These are phyloP conservation scores for Neelides folsomi DNA, from an alignment of 2,888 invertebrate species.

Conservation along the genomic window DNA sequence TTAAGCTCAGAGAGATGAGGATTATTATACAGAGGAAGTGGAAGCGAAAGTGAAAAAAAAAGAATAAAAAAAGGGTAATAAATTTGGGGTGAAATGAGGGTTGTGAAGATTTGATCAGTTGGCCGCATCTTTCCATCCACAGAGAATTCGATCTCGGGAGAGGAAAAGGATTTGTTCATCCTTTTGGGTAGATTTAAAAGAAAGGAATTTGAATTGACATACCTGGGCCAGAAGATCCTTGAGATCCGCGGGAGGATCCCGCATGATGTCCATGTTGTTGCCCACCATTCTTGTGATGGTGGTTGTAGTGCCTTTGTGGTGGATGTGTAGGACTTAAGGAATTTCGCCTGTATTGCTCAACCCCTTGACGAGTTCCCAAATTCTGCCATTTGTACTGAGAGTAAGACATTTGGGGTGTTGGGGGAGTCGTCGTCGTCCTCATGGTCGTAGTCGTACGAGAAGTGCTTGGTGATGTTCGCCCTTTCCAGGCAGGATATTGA, in stretches of 20 bases:
- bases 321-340: not conserved
- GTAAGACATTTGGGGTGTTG: slow-evolving; percentile 25
- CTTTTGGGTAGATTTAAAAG: too few species aligned
- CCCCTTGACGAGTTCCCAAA: slow-evolving; percentile 28
- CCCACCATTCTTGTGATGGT: slow-evolving; percentile 13
- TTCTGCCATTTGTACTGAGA: slow-evolving; percentile 32
- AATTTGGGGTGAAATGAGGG: too few species aligned
- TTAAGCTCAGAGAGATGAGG: too few species aligned
- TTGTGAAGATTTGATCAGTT: too few species aligned
- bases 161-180: too few species aligned
- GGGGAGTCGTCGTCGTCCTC: slow-evolving; percentile 18
- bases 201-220: too few species aligned
- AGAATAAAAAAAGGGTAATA: too few species aligned
- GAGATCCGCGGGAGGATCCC: not conserved
- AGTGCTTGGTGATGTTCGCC: slow-evolving; percentile 10
- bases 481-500: slow-evolving; percentile 19
- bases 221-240: too few species aligned
- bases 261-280: slow-evolving; percentile 8
- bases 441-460: slow-evolving; percentile 25
- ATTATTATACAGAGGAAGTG: too few species aligned
- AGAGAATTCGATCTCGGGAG: too few species aligned
- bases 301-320: slow-evolving; percentile 13
- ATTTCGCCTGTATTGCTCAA: slow-evolving; percentile 27
- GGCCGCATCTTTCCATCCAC: too few species aligned
- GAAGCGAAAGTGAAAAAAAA: too few species aligned